Base-by-base conservation (phyloP, 2,888 invertebrate species). In the Agrypnus murinus region DNA sequence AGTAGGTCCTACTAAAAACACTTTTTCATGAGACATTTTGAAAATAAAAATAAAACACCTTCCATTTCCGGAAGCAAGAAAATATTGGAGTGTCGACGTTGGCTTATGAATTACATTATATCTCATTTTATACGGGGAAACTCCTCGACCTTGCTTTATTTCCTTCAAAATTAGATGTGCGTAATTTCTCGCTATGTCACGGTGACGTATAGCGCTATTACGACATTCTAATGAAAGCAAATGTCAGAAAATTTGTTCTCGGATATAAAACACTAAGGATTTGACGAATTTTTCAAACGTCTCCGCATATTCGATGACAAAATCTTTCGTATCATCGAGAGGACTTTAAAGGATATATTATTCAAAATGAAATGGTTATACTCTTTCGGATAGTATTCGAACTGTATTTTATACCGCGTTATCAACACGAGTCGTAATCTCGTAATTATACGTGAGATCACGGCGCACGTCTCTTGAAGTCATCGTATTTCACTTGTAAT, bases 401-500 rank as follows among this genome's bases (percentile, higher is more conserved):
- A 72, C 43, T 72, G 70, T 73, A 73, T 77, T 76, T 77, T 77
- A 76, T 74, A 72, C 64, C 71, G 72, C 74, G 71, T 77, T 77
- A 76, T 77, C 76, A 74, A 72, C 63, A 64, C 69, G 71, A 72
- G 72, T 71, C 48, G 74, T 78, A 78, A 79, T 78, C 79, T 79
- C 74, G 77, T 78, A 79, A 80, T 80, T 80, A 79, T 77, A 78
- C 78, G 76, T 74, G 75, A 78, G 77, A 78, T 79, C 79, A 74
- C 71, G 68, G 73, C 66, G 71, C 77, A 75, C 67, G 74, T 74
- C 72, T 75, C 73, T 59, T 69, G 73, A 75, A 75, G 77, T 78
- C 77, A 76, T 74, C 76, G 75, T 79, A 78, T 77, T 77, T 79
- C 77, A 77, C 75, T 69, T 75, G 78, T 78, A 80, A 80, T 79